Percentiles rank a stretch among this genome's conserved stretches.
Conservation (phyloP, 1,140 invertebrate genomes). For the Proctacanthus coquilletti region DNA sequence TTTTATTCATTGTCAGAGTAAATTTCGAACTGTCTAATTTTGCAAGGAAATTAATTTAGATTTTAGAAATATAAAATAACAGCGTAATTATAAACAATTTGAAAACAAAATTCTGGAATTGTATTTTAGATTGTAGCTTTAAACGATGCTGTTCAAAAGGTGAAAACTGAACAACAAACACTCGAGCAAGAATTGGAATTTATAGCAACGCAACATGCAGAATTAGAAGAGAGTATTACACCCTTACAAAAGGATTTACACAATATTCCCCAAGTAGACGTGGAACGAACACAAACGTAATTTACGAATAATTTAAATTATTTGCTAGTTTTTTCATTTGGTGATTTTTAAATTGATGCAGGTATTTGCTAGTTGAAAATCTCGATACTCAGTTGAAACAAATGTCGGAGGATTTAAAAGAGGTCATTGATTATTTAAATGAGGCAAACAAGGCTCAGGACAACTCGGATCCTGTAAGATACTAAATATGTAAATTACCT, state of each 20-base stretch:
- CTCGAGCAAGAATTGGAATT: slow-evolving; percentile 91
- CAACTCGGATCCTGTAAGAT: slow-evolving; percentile 64
- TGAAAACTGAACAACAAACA: slow-evolving; percentile 78
- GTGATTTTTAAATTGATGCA: slow-evolving; percentile 31
- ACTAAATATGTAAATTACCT: background rate
- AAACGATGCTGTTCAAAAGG: slow-evolving; percentile 68
- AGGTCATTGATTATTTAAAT: slow-evolving; percentile 89
- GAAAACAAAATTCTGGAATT: background rate
- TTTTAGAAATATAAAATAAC: slow-evolving; percentile 2
- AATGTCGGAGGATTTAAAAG: slow-evolving; percentile 88
- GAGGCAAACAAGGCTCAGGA: slow-evolving; percentile 72
- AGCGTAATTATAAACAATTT: no score
- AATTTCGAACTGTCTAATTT: background rate
- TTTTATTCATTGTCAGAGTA: no score
- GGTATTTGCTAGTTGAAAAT: slow-evolving; percentile 74
- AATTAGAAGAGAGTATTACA: slow-evolving; percentile 71
- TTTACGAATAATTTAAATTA: no score
- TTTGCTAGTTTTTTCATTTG: no score
- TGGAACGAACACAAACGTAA: slow-evolving; percentile 71
- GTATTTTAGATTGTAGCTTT: slow-evolving; percentile 56
- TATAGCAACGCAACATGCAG: slow-evolving; percentile 79
- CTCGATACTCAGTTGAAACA: slow-evolving; percentile 83
- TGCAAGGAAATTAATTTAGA: background rate
- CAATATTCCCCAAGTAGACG: slow-evolving; percentile 57
- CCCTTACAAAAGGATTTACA: slow-evolving; percentile 70